A percentile compares a stretch with the other conserved stretches of the same genome.
phyloP scores from a whole-genome alignment of 1,140 invertebrate genomes.

The Babylonia areolata region DNA sequence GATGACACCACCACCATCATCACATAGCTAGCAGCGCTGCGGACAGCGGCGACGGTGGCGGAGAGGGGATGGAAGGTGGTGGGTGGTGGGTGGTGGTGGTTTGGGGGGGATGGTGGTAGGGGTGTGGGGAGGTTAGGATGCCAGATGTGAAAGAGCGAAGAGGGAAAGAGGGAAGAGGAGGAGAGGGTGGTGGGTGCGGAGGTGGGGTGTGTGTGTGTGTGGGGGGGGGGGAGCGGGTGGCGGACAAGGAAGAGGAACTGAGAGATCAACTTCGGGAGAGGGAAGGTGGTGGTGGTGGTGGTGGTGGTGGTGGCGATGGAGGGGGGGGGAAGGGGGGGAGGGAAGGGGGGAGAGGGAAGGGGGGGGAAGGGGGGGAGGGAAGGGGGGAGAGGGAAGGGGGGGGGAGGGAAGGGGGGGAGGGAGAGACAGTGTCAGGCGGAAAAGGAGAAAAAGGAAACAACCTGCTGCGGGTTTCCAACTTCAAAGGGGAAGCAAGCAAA shows the following conservation, averaged over 20 bases:
- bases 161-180: background rate
- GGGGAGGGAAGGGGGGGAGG: background rate
- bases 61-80: background rate
- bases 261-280: too few species aligned
- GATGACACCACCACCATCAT: too few species aligned
- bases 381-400: background rate
- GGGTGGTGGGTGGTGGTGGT: background rate
- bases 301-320: background rate
- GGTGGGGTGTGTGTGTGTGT: too few species aligned
- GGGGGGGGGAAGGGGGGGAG: background rate
- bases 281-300: background rate
- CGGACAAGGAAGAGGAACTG: too few species aligned
- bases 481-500: conserved; percentile 5
- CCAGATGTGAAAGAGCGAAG: too few species aligned
- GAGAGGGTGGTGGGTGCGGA: too few species aligned
- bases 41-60: too few species aligned
- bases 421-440: background rate
- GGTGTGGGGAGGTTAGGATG: too few species aligned
- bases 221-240: background rate
- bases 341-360: background rate
- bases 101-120: too few species aligned
- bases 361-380: background rate
- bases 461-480: background rate
- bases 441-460: conserved; percentile 13
- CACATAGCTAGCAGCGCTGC: too few species aligned